Percentiles rank a stretch among this genome's conserved stretches.
These are phyloP conservation scores for Pseudopleuronectes americanus DNA, from an alignment of 2,797 vertebrate species.

Conservation along the genomic window DNA sequence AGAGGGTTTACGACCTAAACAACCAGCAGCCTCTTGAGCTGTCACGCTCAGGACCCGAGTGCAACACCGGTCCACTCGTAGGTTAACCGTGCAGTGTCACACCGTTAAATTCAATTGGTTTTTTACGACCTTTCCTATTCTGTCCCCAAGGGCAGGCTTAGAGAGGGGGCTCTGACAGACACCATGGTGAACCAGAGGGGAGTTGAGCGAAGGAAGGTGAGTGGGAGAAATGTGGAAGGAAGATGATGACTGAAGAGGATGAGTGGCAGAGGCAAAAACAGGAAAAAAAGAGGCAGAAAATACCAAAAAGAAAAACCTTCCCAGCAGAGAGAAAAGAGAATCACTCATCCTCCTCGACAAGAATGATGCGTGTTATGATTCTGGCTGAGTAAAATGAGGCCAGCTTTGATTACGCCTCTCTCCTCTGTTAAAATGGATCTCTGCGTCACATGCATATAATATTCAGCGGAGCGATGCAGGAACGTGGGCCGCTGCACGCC, in stretches of 20 bases:
- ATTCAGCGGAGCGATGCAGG: slow-evolving; percentile 57
- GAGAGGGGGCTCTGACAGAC: slow-evolving; percentile 43
- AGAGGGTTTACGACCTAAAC: slow-evolving; percentile 70
- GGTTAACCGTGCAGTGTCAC: slow-evolving; percentile 72
- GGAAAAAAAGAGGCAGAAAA: slow-evolving; percentile 15
- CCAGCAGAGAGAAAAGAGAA: slow-evolving; percentile 42
- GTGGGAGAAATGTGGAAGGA: slow-evolving; percentile 11
- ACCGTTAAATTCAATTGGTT: slow-evolving; percentile 71
- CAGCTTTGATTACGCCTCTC: slow-evolving; percentile 72
- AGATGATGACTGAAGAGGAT: slow-evolving; percentile 19
- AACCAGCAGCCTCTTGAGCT: slow-evolving; percentile 60
- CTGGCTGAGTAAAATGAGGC: slow-evolving; percentile 70
- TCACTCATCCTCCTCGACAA: slow-evolving; percentile 33
- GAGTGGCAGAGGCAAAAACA: slow-evolving; percentile 18
- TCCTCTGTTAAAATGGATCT: slow-evolving; percentile 64
- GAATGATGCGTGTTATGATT: slow-evolving; percentile 55
- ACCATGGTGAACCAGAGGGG: slow-evolving; percentile 26
- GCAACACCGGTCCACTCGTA: slow-evolving; percentile 46
- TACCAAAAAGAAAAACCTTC: slow-evolving; percentile 22
- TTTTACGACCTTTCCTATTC: slow-evolving; percentile 70
- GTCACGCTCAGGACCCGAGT: slow-evolving; percentile 44
- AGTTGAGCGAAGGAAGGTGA: slow-evolving; percentile 29
- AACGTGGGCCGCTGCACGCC: slow-evolving; percentile 47
- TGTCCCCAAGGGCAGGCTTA: slow-evolving; percentile 62
- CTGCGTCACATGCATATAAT: slow-evolving; percentile 58